Conservation (phyloP, 1,140 invertebrate genomes). For the Drosophila sturtevanti region DNA sequence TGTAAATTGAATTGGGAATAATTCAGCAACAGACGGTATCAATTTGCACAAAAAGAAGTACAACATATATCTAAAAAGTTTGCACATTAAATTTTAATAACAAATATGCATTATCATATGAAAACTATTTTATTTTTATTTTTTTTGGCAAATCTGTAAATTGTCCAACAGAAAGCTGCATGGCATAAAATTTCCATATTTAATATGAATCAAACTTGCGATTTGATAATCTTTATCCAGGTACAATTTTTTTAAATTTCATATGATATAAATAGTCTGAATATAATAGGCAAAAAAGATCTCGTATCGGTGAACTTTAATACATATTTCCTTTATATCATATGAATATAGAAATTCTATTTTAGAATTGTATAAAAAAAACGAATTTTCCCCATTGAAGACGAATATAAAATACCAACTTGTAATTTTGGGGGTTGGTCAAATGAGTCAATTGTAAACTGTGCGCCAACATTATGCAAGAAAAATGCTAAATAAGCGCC, state of each 20-base stretch:
- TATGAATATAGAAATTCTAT: no score
- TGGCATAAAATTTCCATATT: no score
- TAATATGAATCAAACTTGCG: no score
- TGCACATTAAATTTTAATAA: slow-evolving; percentile 8
- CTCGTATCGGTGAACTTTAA: no score
- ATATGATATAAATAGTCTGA: no score
- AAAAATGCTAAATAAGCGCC: slow-evolving; percentile 81
- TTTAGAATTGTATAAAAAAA: no score
- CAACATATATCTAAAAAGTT: not conserved
- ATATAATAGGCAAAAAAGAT: no score
- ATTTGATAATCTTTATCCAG: no score
- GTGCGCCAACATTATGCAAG: slow-evolving; percentile 59
- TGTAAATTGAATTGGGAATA: slow-evolving; percentile 72
- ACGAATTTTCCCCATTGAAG: not conserved
- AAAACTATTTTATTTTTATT: not conserved
- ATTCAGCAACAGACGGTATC: slow-evolving; percentile 46
- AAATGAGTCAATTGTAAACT: slow-evolving; percentile 49
- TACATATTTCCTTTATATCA: no score
- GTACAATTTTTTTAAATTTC: no score
- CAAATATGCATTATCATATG: not conserved
- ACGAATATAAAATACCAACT: slow-evolving; percentile 11
- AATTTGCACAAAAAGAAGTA: not conserved
- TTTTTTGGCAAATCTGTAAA: no score
- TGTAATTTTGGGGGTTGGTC: slow-evolving; percentile 14
- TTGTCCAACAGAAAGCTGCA: no score